These are phyloP conservation scores for Ectemnius lituratus DNA, from an alignment of 2,888 invertebrate genomes.

Conservation along the genomic window DNA sequence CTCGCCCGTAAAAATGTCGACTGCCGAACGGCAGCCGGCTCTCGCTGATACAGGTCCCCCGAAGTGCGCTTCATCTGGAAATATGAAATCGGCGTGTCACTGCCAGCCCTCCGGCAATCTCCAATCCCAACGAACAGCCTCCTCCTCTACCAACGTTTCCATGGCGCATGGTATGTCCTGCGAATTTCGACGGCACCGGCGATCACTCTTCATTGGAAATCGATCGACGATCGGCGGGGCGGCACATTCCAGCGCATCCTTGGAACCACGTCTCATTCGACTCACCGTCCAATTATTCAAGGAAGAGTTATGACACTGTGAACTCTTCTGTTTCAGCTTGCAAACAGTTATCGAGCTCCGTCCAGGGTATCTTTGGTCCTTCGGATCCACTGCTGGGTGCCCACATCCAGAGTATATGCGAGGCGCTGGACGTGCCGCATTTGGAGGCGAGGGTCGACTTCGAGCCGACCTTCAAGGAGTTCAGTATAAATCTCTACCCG, in stretches of 20 bases:
- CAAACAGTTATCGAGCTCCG: slow-evolving; percentile 89
- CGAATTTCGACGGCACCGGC: neutral
- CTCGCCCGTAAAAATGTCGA: slow-evolving; percentile 23
- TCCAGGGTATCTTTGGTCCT: slow-evolving; percentile 93
- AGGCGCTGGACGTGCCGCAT: slow-evolving; percentile 93
- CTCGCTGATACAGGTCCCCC: slow-evolving; percentile 44
- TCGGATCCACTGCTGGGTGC: slow-evolving; percentile 89
- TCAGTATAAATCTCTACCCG: slow-evolving; percentile 94
- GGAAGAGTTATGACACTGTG: neutral
- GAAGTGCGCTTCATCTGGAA: slow-evolving; percentile 40
- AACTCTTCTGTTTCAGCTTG: slow-evolving; percentile 83
- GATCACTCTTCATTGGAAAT: neutral
- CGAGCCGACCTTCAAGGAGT: slow-evolving; percentile 83
- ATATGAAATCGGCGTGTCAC: slow-evolving; percentile 51
- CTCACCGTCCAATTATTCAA: neutral
- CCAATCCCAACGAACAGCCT: slow-evolving; percentile 9
- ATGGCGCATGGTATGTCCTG: no score
- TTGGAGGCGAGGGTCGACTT: slow-evolving; percentile 87
- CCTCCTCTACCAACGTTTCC: slow-evolving; percentile 10
- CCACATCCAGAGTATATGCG: slow-evolving; percentile 93
- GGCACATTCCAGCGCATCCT: neutral
- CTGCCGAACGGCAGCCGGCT: slow-evolving; percentile 30
- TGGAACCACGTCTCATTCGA: neutral
- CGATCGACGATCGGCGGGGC: neutral
- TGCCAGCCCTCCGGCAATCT: slow-evolving; percentile 33